A percentile compares a stretch with the other conserved stretches of the same genome.
Evolutionary conservation across 2,888 invertebrate genomes (phyloP).

Genomic region (Therioaphis trifolii): DNA sequence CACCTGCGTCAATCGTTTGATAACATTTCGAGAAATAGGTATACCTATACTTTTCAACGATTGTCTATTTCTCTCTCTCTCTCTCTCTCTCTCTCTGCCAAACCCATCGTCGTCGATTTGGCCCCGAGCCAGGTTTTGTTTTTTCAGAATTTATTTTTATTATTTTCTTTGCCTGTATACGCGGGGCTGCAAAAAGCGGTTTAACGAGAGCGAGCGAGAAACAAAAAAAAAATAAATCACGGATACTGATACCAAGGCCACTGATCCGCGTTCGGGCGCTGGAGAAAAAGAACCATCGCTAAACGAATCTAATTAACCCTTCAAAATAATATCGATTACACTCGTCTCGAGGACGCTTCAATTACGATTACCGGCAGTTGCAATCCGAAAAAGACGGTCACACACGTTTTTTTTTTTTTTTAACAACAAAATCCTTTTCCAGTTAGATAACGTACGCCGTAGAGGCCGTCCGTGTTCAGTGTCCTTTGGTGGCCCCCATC

Average conservation of each 20-base stretch:
- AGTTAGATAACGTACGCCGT: background rate
- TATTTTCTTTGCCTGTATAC: background rate
- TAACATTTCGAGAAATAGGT: background rate
- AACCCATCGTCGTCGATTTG: background rate
- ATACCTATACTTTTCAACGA: background rate
- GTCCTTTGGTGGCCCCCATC: constrained; percentile 44
- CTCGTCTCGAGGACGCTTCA: constrained; percentile 25
- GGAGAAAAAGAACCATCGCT: constrained; percentile 1
- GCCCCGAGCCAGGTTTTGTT: background rate
- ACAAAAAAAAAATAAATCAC: background rate
- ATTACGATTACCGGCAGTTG: background rate
- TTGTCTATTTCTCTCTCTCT: background rate
- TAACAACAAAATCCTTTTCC: constrained; percentile 31
- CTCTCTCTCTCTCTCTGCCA: too few relatives aligned
- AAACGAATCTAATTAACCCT: constrained; percentile 13
- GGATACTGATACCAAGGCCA: background rate
- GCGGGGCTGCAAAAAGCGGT: background rate
- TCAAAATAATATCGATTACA: background rate
- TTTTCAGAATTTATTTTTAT: constrained; percentile 1
- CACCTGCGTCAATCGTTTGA: background rate
- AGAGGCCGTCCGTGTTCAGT: constrained; percentile 23
- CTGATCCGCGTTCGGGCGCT: background rate
- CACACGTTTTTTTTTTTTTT: too few relatives aligned
- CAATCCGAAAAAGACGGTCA: background rate
- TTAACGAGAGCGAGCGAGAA: background rate